A percentile compares a stretch with the other conserved stretches of the same genome.
Conservation (phyloP, 2,888 invertebrate species). For the Gortyna flavago region DNA sequence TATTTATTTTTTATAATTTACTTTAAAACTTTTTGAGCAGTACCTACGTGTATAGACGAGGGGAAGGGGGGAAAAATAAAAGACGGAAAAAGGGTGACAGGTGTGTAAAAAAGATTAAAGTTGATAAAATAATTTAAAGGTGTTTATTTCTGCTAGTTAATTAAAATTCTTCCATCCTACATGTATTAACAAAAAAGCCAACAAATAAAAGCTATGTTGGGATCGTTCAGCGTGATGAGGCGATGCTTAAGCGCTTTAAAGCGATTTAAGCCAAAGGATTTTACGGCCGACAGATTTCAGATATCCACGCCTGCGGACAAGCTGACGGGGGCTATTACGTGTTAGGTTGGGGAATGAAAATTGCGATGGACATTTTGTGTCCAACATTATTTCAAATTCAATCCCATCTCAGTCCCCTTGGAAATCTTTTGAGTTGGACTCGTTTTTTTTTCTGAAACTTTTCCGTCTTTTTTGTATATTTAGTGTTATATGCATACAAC, state of each 20-base stretch:
- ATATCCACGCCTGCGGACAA: constrained; percentile 85
- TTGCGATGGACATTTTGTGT: constrained; percentile 41
- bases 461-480: background rate
- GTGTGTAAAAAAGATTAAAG: too few relatives aligned
- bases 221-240: constrained; percentile 79
- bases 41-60: too few relatives aligned
- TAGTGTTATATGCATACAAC: background rate
- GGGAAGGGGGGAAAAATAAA: too few relatives aligned
- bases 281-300: constrained; percentile 87
- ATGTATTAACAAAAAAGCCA: constrained; percentile 74
- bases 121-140: too few relatives aligned
- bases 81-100: too few relatives aligned
- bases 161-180: too few relatives aligned
- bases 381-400: background rate
- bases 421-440: background rate
- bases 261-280: constrained; percentile 90
- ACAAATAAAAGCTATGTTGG: constrained; percentile 77
- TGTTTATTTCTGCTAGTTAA: too few relatives aligned
- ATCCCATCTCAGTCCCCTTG: too few relatives aligned
- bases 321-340: constrained; percentile 75
- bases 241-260: constrained; percentile 85
- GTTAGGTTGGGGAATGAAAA: constrained; percentile 59
- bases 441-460: too few relatives aligned
- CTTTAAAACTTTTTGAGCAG: too few relatives aligned
- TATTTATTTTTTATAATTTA: too few relatives aligned